Percentiles rank a stretch among this genome's conserved stretches.
Conservation (phyloP, 1,140 invertebrate genomes). For the Drosophila auraria region DNA sequence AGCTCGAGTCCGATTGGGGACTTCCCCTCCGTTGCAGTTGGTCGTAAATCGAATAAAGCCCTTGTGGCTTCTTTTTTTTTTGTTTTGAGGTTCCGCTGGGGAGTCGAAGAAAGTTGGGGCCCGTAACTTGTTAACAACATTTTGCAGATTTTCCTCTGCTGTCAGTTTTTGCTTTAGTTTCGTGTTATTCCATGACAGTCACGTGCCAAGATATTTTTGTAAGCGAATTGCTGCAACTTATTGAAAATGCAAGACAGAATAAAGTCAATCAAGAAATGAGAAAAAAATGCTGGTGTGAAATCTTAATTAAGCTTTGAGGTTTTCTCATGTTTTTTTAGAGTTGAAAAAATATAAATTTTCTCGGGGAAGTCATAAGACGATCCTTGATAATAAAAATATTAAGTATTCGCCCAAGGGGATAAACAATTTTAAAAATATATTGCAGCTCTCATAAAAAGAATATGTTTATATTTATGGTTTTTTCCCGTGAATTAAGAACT, state of each 20-base stretch:
- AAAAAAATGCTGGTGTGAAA: background rate
- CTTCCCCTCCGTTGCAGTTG: slow-evolving; percentile 54
- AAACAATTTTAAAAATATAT: no score
- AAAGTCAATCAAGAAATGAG: slow-evolving; percentile 46
- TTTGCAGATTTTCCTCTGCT: slow-evolving; percentile 38
- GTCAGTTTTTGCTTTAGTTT: slow-evolving; percentile 35
- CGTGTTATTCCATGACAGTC: slow-evolving; percentile 52
- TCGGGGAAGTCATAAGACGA: background rate
- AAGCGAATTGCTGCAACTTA: slow-evolving; percentile 33
- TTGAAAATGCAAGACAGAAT: slow-evolving; percentile 52
- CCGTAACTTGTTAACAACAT: slow-evolving; percentile 59
- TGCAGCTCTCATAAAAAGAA: no score
- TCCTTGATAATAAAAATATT: no score
- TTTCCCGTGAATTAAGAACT: background rate
- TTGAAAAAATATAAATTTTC: background rate
- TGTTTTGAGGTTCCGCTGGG: slow-evolving; percentile 22
- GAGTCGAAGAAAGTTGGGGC: slow-evolving; percentile 55
- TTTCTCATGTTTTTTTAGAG: background rate
- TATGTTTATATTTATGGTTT: no score
- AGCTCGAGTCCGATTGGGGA: slow-evolving; percentile 14
- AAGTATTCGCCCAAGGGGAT: no score
- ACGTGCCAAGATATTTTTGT: slow-evolving; percentile 66
- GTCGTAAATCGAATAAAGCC: slow-evolving; percentile 69
- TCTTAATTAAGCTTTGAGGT: slow-evolving; percentile 7
- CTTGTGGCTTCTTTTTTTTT: slow-evolving; percentile 44